Evolutionary conservation across 2,113 vertebrate genomes (phyloP).

Genomic region (Tretioscincus oriximinensis): DNA sequence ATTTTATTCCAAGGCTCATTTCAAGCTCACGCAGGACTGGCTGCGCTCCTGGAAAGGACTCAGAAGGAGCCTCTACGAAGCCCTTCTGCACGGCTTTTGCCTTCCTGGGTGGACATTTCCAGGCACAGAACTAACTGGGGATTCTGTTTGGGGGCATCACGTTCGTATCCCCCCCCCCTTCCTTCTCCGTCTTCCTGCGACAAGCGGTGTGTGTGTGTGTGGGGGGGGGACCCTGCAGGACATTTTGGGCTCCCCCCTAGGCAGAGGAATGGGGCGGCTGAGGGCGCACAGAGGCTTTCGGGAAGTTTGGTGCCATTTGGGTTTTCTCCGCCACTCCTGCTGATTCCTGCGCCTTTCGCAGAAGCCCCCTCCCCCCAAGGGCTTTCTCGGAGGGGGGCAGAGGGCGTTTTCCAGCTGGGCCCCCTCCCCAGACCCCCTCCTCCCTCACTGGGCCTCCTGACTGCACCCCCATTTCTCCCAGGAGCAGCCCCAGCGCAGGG

Average conservation of each 20-base stretch:
- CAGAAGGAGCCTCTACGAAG: slow-evolving; percentile 14
- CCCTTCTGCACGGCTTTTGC: slow-evolving; percentile 18
- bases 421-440: neutral
- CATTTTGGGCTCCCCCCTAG: too few species aligned
- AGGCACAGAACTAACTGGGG: slow-evolving; percentile 26
- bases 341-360: neutral
- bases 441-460: neutral
- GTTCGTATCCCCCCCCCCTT: neutral
- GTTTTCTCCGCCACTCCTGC: neutral
- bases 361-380: neutral
- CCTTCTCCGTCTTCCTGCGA: neutral
- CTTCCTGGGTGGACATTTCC: slow-evolving; percentile 31
- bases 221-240: too few species aligned
- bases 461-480: neutral
- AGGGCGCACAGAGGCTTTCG: too few species aligned
- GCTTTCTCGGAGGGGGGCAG: neutral
- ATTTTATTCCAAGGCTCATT: slow-evolving; percentile 17
- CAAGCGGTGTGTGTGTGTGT: too few species aligned
- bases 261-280: too few species aligned
- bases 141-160: neutral
- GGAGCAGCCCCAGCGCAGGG: neutral
- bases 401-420: neutral
- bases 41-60: slow-evolving; percentile 39
- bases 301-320: too few species aligned
- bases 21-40: slow-evolving; percentile 29